These are phyloP conservation scores for Sinodicranocentrus sp. DNA, from an alignment of 2,888 invertebrate species.

Conservation along the genomic window DNA sequence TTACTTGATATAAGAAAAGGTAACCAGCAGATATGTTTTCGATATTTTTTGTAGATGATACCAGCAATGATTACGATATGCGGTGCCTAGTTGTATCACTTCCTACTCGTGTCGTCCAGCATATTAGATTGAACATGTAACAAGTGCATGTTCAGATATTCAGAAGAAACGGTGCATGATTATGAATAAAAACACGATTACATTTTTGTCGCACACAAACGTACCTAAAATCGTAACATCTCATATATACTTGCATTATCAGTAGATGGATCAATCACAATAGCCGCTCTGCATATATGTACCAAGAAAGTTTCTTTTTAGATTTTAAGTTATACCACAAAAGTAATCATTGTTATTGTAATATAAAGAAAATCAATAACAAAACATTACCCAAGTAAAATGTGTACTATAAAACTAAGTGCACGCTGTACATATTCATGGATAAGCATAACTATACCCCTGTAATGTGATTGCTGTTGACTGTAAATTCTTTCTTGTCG, in stretches of 20 bases:
- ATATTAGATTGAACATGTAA: not conserved
- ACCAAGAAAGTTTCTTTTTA: not conserved
- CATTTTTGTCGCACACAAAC: no score
- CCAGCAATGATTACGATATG: constrained; percentile 8
- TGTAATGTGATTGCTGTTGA: no score
- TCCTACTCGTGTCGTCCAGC: constrained; percentile 8
- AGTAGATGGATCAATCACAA: no score
- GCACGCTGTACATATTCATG: constrained; percentile 20
- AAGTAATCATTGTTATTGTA: not conserved
- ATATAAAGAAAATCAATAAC: not conserved
- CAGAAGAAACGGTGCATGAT: no score
- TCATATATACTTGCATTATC: no score
- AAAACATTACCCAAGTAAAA: constrained; percentile 8
- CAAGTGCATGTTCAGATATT: not conserved
- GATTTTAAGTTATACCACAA: not conserved
- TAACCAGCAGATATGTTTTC: not conserved
- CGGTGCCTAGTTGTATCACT: constrained; percentile 15
- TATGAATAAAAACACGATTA: no score
- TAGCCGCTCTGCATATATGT: not conserved
- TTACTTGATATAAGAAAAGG: no score
- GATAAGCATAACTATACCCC: constrained; percentile 60
- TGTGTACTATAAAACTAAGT: not conserved
- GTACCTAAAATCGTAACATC: no score
- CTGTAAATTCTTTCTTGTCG: constrained; percentile 25
- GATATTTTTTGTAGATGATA: constrained; percentile 11